A percentile compares a stretch with the other conserved stretches of the same genome.
phyloP scores from a whole-genome alignment of 2,797 vertebrate genomes.

The Sebastes iracundus region DNA sequence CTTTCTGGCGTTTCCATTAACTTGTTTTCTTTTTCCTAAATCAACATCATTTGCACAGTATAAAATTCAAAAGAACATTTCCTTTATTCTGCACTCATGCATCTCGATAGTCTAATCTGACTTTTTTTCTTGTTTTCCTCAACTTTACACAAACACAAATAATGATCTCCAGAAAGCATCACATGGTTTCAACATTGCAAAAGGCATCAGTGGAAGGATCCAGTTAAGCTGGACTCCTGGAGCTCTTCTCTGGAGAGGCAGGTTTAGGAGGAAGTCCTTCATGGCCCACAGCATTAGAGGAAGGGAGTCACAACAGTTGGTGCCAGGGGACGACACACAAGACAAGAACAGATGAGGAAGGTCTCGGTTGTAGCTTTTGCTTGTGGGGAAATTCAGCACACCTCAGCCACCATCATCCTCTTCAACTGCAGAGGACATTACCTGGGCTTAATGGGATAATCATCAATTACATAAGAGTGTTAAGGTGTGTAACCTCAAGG shows the following conservation, averaged over 20 bases:
- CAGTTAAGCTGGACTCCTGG: background rate
- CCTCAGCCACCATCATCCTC: background rate
- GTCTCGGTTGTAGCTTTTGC: background rate
- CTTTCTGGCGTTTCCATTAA: background rate
- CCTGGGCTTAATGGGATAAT: background rate
- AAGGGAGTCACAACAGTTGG: background rate
- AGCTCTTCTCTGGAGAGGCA: slow-evolving; percentile 5
- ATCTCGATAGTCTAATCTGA: background rate
- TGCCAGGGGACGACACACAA: background rate
- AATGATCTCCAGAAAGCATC: background rate
- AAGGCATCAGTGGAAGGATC: slow-evolving; percentile 6
- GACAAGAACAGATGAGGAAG: background rate
- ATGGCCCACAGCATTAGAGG: background rate
- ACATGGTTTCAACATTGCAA: background rate
- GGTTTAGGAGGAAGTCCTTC: background rate
- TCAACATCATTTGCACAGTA: background rate
- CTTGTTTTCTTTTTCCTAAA: slow-evolving; percentile 20
- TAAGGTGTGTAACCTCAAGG: background rate
- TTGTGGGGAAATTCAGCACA: background rate
- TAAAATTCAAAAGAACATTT: slow-evolving; percentile 1
- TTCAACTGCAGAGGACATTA: background rate
- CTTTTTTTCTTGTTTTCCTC: background rate
- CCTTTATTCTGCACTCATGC: background rate
- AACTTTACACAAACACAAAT: background rate
- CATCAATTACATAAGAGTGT: background rate